A percentile compares a stretch with the other conserved stretches of the same genome.
phyloP scores from a whole-genome alignment of 2,888 invertebrate genomes.

The Meiosimyza decipiens region DNA sequence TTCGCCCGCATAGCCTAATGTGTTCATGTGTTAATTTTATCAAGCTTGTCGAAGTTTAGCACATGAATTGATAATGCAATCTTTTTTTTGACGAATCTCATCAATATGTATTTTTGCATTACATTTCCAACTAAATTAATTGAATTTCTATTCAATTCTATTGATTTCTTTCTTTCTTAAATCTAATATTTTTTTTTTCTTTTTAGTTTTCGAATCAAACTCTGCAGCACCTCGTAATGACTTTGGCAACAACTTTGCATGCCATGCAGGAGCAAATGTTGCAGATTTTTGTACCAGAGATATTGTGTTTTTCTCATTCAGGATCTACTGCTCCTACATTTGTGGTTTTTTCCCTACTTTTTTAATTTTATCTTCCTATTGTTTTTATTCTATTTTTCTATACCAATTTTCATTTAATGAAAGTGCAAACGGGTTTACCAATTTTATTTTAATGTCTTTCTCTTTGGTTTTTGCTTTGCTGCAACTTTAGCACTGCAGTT shows the following conservation, averaged over 20 bases:
- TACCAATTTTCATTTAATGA: constrained; percentile 33
- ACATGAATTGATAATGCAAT: too few relatives aligned
- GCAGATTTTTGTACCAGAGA: not conserved
- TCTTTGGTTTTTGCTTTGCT: constrained; percentile 40
- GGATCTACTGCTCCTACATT: constrained; percentile 19
- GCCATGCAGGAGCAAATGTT: not conserved
- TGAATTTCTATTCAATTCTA: too few relatives aligned
- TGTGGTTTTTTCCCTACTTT: constrained; percentile 24
- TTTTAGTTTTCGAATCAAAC: too few relatives aligned
- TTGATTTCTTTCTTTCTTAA: too few relatives aligned
- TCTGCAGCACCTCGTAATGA: not conserved
- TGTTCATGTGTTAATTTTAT: too few relatives aligned
- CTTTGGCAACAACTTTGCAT: constrained; percentile 9
- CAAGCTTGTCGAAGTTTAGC: too few relatives aligned
- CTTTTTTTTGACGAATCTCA: too few relatives aligned
- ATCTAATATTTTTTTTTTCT: too few relatives aligned
- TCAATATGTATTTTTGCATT: too few relatives aligned
- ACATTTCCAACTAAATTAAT: too few relatives aligned
- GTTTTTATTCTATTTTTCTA: not conserved
- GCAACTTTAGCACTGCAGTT: constrained; percentile 31
- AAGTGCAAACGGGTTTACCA: constrained; percentile 37
- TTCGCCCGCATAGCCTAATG: too few relatives aligned
- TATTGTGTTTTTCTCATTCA: not conserved
- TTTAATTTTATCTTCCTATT: constrained; percentile 12
- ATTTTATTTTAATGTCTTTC: constrained; percentile 38